Evolutionary conservation across 2,888 invertebrate species (phyloP), one percentile per base, ranked within the genome.

Genomic region (Muschampia staudingeri): DNA sequence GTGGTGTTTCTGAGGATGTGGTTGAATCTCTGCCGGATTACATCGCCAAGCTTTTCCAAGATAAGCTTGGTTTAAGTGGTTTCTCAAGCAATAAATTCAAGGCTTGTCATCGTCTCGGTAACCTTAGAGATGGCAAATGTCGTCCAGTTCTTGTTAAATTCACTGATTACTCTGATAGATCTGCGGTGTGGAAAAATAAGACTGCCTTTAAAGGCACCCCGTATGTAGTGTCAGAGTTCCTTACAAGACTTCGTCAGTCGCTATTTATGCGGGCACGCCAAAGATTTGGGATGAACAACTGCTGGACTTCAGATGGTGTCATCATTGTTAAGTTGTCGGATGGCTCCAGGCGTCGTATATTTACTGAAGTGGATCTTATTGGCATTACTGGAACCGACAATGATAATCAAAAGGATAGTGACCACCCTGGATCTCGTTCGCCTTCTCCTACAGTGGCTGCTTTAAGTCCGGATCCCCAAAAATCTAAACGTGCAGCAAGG

Each of bases 101-200:
- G 19, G 0, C n/a, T 12, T 73, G 73, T n/a, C 73, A 73, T n/a
- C 73, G 73, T 9, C 73, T 73, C 9, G 73, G 73, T 4, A 0
- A 0, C 14, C 0, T 16, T 7, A n/a, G 7, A 8, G 73, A 73
- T 11, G 73, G 73, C 0, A 73, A 37, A 56, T 52, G 52, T 37
- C 73, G 73, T 1, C 73, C 73, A 9, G 37, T 73, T 12, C 52
- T 73, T 11, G 9, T 73, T 0, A 34, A 56, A 0, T 73, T 73
- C 37, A n/a, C 7, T 0, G 56, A 73, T 7, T 5, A 14, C 1
- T 25, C 72, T 0, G 12, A 2, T 1, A 34, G 52, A 3, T 73
- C 73, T 16, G 37, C n/a, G 5, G 73, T 73, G 3, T 73, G 73
- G 73, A 73, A 37, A n/a, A 73, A 56, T 9, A 73, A 73, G 16